Evolutionary conservation across 2,797 vertebrate genomes (phyloP), one percentile per base, ranked within the genome.

Genomic region (Glossophaga mutica): DNA sequence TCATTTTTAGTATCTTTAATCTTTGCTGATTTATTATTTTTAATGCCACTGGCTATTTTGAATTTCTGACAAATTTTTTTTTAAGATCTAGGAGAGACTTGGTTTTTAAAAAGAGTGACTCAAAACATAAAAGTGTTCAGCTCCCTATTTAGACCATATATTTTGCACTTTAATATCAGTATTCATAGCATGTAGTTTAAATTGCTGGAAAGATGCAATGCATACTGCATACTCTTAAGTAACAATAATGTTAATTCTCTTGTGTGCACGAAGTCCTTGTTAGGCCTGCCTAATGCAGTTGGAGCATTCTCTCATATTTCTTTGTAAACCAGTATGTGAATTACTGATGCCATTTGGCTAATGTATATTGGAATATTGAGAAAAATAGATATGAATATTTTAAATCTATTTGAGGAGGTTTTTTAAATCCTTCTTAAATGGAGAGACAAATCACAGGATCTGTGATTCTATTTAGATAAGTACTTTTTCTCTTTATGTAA

Each of bases 1-100:
- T 52, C 42, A 87, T 94, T 94, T 90, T 94, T 96, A 71, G 29
- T 81, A 26, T 62, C 26, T 55, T 90, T 81, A 87, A 59, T 92
- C 21, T 91, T 91, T 92, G 39, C 34, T 94, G 32, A 5, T 57
- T 96, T 78, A 24, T 42, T 52, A 76, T 86, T 50, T n/a, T n/a
- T 74, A 85, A 74, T 91, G 46, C 26, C 22, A 62, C 5, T 81
- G 37, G 22, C 14, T 90, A 10, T 65, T 96, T 87, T 93, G 57
- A 24, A 92, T 94, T 93, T 95, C n/a, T 95, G 78, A 70, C 88
- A 37, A 39, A 39, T 4, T 39, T 39, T 39, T n/a, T 52, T n/a
- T 46, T 1, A 3, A 73, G 48, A 18, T 87, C 55, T 62, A 86
- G 21, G 39, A 82, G 74, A 93, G 21, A 92, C 34, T 88, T 44